A percentile compares a stretch with the other conserved stretches of the same genome.
Conservation (phyloP, 2,113 vertebrate species). For the Phrynosoma blainvillii region DNA sequence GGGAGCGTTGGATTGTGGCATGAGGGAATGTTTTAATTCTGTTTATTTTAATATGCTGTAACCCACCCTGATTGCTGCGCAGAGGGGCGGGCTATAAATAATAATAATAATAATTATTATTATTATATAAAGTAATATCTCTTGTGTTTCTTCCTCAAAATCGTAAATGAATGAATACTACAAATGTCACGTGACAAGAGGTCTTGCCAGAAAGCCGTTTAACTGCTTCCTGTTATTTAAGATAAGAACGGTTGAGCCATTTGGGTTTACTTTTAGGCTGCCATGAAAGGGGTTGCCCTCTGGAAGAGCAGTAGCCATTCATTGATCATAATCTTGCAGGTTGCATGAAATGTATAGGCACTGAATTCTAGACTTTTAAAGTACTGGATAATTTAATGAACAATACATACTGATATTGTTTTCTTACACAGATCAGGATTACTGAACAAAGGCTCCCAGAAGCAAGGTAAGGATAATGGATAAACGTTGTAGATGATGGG, state of each 20-base stretch:
- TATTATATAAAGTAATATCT: not conserved
- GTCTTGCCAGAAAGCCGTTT: not conserved
- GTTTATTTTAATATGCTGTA: too few relatives aligned
- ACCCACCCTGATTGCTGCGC: too few relatives aligned
- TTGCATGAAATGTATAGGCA: too few relatives aligned
- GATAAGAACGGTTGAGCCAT: not conserved
- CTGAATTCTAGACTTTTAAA: not conserved
- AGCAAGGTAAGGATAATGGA: conserved; percentile 28
- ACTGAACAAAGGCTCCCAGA: not conserved
- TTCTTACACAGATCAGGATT: too few relatives aligned
- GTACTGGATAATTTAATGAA: not conserved
- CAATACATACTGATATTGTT: too few relatives aligned
- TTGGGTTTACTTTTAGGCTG: too few relatives aligned
- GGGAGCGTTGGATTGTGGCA: too few relatives aligned
- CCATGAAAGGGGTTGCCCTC: not conserved
- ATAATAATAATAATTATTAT: too few relatives aligned
- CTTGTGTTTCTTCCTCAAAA: not conserved
- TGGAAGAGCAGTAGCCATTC: not conserved
- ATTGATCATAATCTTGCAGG: not conserved
- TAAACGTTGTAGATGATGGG: not conserved
- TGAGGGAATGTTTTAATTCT: too few relatives aligned
- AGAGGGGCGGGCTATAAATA: too few relatives aligned
- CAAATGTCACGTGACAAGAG: not conserved
- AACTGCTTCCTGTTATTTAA: not conserved
- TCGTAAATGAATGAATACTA: not conserved